Base-by-base conservation (phyloP, 2,888 invertebrate species). In the Leucophenga montana region DNA sequence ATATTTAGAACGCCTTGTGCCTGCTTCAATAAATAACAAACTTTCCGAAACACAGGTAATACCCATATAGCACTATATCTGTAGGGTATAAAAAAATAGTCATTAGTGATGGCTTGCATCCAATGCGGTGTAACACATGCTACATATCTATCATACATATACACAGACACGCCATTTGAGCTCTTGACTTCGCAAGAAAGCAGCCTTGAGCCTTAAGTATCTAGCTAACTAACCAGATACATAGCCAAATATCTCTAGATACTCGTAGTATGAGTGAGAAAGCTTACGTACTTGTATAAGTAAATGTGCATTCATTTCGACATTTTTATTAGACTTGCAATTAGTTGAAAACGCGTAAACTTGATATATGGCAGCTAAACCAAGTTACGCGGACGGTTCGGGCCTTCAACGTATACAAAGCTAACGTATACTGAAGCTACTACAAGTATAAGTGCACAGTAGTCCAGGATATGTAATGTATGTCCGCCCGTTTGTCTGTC, bases 321-420 rank as follows among this genome's bases (percentile, higher is more conserved):
- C 82, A 82, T 77, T 84, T 85, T 84, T 82, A 85, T 84, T 83
- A 78, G 84, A 80, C 84, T 83, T 77, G 82, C 83, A 85, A 85
- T 85, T 85, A 85, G 85, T 76, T 80, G 78, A 65, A 73, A 78
- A 70, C 71, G 78, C 80, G 79, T 76, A 78, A 83, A 83, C 77
- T 82, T 83, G 83, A 82, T 80, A 79, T 84, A 78, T 75, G 77
- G 46, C 48, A 22, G 33, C 33, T 64, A 64, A 64, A 69, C 18
- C 48, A 50, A 20, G 50, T 59, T 31, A 59, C 39, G 8, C 11
- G 39, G 8, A 39, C 39, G 1, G 11, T 39, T 39, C 39, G 39
- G 9, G 11, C 11, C 39, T 39, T 11, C 39, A 39, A 8, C 11
- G 11, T 39, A 1, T 39, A 11, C 39, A 39, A 31, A n/a, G n/a